A percentile compares a stretch with the other conserved stretches of the same genome.
phyloP scores from a whole-genome alignment of 1,140 invertebrate genomes.

The Drosophila mayri region DNA sequence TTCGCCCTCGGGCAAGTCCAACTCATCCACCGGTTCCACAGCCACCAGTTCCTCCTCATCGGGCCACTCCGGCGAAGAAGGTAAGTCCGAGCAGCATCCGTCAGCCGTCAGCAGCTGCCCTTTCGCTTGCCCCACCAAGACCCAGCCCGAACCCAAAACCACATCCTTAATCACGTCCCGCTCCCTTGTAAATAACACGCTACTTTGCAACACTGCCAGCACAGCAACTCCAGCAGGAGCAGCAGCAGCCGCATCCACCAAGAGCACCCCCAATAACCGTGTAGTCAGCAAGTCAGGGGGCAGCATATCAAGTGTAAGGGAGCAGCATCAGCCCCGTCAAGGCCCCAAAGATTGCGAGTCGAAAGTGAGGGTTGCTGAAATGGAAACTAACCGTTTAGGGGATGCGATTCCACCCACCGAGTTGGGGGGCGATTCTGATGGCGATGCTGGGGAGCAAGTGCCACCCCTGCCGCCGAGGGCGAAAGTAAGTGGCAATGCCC shows the following conservation, averaged over 20 bases:
- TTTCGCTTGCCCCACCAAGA: constrained; percentile 20
- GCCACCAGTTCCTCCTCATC: constrained; percentile 77
- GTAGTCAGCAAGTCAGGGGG: constrained; percentile 69
- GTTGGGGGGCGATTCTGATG: background rate
- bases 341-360: constrained; percentile 50
- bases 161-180: constrained; percentile 22
- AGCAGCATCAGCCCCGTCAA: constrained; percentile 32
- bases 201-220: constrained; percentile 50
- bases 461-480: constrained; percentile 66
- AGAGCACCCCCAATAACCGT: constrained; percentile 42
- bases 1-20: constrained; percentile 79
- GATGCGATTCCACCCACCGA: constrained; percentile 9
- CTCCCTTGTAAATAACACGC: constrained; percentile 73
- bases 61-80: constrained; percentile 75
- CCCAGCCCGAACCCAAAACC: constrained; percentile 4
- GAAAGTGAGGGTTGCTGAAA: constrained; percentile 66
- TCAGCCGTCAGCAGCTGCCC: constrained; percentile 32
- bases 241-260: constrained; percentile 32
- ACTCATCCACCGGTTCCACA: constrained; percentile 80
- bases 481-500: constrained; percentile 66
- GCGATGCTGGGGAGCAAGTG: constrained; percentile 22
- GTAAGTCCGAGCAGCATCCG: constrained; percentile 61
- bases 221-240: constrained; percentile 37
- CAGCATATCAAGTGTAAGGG: constrained; percentile 76
- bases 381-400: constrained; percentile 47